A percentile compares a stretch with the other conserved stretches of the same genome.
Evolutionary conservation across 2,113 vertebrate genomes (phyloP).

Genomic region (Cryptoleucopteryx plumbea): DNA sequence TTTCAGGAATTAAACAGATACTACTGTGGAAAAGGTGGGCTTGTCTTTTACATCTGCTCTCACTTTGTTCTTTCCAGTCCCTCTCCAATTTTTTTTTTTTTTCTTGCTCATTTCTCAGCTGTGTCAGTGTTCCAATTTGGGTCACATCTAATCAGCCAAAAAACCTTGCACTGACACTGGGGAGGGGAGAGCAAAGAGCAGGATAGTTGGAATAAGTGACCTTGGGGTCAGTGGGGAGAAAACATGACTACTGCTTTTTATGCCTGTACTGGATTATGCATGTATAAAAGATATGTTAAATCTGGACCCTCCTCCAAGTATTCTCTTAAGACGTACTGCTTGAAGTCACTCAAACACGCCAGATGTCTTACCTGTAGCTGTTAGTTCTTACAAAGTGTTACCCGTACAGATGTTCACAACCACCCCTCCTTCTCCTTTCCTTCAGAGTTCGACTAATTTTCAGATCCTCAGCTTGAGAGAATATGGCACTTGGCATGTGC

Average conservation of each 20-base stretch:
- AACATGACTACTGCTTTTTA: background rate
- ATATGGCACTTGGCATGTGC: background rate
- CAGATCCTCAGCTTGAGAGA: background rate
- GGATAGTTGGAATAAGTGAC: background rate
- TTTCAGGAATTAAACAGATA: background rate
- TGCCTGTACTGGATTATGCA: background rate
- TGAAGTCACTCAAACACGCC: background rate
- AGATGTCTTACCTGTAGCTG: background rate
- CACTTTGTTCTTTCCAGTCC: background rate
- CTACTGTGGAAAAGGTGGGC: background rate
- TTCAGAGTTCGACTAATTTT: background rate
- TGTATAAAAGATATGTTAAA: background rate
- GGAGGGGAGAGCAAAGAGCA: background rate
- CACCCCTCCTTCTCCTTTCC: background rate
- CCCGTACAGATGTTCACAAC: background rate
- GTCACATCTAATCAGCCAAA: background rate
- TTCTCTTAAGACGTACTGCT: background rate
- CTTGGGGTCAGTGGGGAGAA: background rate
- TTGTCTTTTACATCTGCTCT: background rate
- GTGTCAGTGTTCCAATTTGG: background rate
- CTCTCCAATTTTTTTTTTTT: background rate
- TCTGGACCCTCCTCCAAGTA: background rate
- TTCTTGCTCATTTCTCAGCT: background rate
- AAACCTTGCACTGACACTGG: background rate
- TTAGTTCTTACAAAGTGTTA: background rate